Evolutionary conservation across 2,113 vertebrate genomes (phyloP), one percentile per base, ranked within the genome.

Genomic region (Sapajus apella): DNA sequence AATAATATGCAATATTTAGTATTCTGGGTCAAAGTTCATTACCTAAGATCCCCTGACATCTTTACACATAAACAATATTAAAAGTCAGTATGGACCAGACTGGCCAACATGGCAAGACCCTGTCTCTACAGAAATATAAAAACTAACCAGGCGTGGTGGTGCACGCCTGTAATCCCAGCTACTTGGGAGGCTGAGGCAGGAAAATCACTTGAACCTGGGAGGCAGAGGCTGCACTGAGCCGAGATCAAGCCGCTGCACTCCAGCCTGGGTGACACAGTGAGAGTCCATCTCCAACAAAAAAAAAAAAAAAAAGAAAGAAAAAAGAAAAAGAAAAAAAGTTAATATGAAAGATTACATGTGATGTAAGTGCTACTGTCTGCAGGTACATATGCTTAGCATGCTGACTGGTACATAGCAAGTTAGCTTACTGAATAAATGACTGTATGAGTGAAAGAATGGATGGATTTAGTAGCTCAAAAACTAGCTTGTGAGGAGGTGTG

Each of bases 21-120:
- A 92, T 90, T 87, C 47, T 73, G 73, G 89, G n/a, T 89, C 43
- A 50, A 73, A 90, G 66, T 77, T 95, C 52, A 92, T 27, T 16
- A 52, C 17, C 45, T 56, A n/a, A 25, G 81, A 87, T 96, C 72
- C 79, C 82, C 13, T 27, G 70, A 35, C 45, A 87, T 76, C 72
- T 92, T 94, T n/a, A 64, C 9, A 68, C 17, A 70, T 35, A 76
- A 25, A 16, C 14, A 27, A 72, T 18, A 52, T 37, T 82, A 87
- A 64, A 94, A 83, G 52, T 77, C 61, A 14, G 61, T 64, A 64
- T 64, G 61, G 61, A 64, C 23, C 5, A 30, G 61, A 27, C 61
- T 64, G 27, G 27, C 27, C 61, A 64, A 64, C 61, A 64, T 30
- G 61, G 61, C 61, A 64, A 64, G 27, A 64, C 2, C 11, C 61